Conservation (phyloP, 2,888 invertebrate genomes). For the Mimachlamys varia region DNA sequence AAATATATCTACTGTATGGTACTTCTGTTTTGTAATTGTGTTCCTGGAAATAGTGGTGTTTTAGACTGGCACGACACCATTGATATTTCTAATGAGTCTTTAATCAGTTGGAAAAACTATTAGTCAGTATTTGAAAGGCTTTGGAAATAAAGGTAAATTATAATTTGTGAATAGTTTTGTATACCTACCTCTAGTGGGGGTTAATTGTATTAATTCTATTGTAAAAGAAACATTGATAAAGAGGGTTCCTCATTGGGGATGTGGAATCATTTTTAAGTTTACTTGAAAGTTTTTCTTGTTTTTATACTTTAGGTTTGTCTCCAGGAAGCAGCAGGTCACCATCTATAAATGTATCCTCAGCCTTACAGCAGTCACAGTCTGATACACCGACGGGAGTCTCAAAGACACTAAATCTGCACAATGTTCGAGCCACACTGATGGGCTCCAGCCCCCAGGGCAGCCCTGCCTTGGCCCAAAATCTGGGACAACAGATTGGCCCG, state of each 20-base stretch:
- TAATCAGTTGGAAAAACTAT: no score
- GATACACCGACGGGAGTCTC: conserved; percentile 40
- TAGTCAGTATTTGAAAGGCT: no score
- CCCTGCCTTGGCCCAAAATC: conserved; percentile 43
- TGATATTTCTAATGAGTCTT: no score
- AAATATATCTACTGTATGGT: no score
- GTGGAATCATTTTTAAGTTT: not conserved
- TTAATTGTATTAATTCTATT: not conserved
- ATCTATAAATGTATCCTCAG: conserved; percentile 23
- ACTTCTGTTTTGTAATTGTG: no score
- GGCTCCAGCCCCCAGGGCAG: conserved; percentile 39
- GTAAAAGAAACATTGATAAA: not conserved
- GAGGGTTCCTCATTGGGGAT: not conserved
- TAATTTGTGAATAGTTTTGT: no score
- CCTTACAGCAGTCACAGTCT: conserved; percentile 20
- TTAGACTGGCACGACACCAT: no score
- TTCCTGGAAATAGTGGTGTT: no score
- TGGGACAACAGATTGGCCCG: conserved; percentile 51
- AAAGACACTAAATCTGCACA: conserved; percentile 50
- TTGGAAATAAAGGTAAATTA: no score
- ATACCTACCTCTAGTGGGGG: no score
- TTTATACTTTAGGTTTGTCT: not conserved
- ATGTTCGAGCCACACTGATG: conserved; percentile 42
- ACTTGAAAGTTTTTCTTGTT: not conserved
- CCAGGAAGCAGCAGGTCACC: not conserved